Evolutionary conservation across 2,113 vertebrate genomes (phyloP).

Genomic region (Mobula hypostoma): DNA sequence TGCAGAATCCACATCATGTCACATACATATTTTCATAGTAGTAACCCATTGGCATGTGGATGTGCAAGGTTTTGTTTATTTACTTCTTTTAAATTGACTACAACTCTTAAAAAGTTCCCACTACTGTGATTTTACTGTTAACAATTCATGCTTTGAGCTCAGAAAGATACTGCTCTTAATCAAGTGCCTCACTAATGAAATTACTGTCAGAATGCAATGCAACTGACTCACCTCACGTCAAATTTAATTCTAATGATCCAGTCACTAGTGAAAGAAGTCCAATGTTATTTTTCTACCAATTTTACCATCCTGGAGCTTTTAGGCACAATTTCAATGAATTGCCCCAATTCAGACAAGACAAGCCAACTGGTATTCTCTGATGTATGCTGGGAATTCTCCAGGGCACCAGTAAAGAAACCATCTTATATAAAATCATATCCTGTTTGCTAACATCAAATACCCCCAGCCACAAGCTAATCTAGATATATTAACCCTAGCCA

Average conservation of each 20-base stretch:
- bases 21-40: background rate
- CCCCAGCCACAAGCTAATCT: conserved; percentile 60
- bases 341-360: conserved; percentile 62
- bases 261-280: background rate
- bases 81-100: background rate
- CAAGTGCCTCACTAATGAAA: background rate
- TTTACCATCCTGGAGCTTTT: conserved; percentile 49
- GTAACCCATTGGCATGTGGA: background rate
- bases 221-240: conserved; percentile 3
- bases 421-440: conserved; percentile 72
- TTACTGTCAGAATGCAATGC: conserved; percentile 7
- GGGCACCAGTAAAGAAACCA: conserved; percentile 59
- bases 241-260: conserved; percentile 34
- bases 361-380: conserved; percentile 63
- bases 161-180: background rate
- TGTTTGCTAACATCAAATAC: conserved; percentile 71
- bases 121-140: background rate
- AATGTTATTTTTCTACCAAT: conserved; percentile 17
- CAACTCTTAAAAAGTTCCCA: background rate
- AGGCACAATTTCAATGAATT: conserved; percentile 49
- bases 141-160: background rate
- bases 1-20: background rate
- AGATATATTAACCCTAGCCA: conserved; percentile 62
- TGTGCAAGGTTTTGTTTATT: background rate
- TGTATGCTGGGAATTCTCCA: conserved; percentile 62